phyloP scores from a whole-genome alignment of 2,113 vertebrate species.

The Tachuris rubrigastra region DNA sequence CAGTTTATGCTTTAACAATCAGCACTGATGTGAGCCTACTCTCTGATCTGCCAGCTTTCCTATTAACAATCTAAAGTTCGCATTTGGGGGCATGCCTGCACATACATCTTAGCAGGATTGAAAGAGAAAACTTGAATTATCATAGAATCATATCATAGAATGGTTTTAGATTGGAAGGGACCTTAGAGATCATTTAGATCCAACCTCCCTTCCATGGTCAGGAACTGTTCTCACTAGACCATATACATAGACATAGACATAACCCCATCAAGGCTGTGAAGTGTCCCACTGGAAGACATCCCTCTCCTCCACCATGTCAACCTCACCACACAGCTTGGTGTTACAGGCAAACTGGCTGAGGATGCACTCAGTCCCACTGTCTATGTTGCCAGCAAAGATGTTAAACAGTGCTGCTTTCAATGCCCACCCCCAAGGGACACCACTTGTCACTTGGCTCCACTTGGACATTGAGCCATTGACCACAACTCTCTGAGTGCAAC shows the following conservation, averaged over 20 bases:
- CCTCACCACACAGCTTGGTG: not conserved
- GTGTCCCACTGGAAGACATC: too few relatives aligned
- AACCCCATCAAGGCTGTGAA: not conserved
- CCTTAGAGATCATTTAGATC: not conserved
- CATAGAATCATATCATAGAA: not conserved
- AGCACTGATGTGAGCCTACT: not conserved
- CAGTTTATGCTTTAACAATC: not conserved
- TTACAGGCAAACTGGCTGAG: not conserved
- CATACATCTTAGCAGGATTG: fast-evolving
- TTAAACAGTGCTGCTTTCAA: not conserved
- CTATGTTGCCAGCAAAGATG: fast-evolving
- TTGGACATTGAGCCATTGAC: not conserved
- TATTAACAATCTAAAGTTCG: not conserved
- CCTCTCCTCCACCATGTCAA: not conserved
- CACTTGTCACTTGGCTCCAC: not conserved
- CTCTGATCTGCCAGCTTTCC: not conserved
- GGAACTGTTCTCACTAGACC: not conserved
- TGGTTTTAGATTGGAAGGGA: not conserved
- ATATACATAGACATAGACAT: not conserved
- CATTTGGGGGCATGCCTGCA: not conserved
- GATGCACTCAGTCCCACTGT: not conserved
- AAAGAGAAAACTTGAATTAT: not conserved
- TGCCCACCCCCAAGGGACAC: not conserved
- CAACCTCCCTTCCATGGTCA: not conserved
- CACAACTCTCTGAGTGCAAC: not conserved